These are phyloP conservation scores for Hypselothyrea guttata DNA, from an alignment of 2,888 invertebrate species.

Conservation along the genomic window DNA sequence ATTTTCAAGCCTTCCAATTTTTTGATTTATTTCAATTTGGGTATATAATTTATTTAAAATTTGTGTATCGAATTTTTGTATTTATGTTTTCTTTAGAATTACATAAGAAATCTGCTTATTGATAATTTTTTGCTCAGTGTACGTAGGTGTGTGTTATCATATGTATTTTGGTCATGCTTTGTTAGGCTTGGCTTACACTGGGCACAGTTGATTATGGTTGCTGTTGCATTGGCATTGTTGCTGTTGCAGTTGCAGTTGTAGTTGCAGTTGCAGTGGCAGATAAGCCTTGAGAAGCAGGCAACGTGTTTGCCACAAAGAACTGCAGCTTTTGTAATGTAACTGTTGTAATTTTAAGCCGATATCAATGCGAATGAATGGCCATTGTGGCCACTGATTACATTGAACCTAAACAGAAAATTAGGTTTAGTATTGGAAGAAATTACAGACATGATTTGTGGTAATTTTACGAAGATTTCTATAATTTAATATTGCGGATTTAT, in stretches of 20 bases:
- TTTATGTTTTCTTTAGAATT: too few relatives aligned
- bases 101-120: too few relatives aligned
- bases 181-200: conserved; percentile 13
- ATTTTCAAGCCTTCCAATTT: too few relatives aligned
- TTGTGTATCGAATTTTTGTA: too few relatives aligned
- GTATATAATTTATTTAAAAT: too few relatives aligned
- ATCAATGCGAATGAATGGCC: not conserved
- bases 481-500: too few relatives aligned
- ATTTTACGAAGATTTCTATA: too few relatives aligned
- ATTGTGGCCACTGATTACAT: too few relatives aligned
- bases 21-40: too few relatives aligned
- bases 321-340: conserved; percentile 33
- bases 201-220: conserved; percentile 40
- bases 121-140: not conserved
- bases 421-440: too few relatives aligned
- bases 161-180: conserved; percentile 20
- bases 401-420: too few relatives aligned
- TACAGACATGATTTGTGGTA: too few relatives aligned
- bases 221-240: conserved; percentile 15
- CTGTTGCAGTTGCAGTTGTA: conserved; percentile 5
- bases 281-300: conserved; percentile 4
- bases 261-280: not conserved
- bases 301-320: conserved; percentile 13
- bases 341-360: conserved; percentile 41
- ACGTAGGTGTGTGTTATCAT: not conserved